These are phyloP conservation scores for Diogma glabrata DNA, from an alignment of 2,888 invertebrate genomes.

Conservation along the genomic window DNA sequence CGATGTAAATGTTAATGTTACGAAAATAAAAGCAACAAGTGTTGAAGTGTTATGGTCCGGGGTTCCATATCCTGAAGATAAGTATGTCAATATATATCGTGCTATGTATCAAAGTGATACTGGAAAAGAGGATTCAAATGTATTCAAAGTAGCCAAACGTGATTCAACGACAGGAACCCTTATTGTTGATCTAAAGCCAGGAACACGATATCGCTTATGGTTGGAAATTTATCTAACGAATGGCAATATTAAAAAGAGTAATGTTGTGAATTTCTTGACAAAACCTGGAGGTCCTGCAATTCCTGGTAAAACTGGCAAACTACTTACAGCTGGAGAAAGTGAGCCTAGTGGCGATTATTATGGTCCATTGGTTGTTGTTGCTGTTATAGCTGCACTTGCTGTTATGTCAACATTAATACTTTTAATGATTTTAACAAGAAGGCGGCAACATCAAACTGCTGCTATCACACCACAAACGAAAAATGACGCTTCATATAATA, in stretches of 20 bases:
- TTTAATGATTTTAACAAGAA: slow-evolving; percentile 64
- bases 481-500: slow-evolving; percentile 81
- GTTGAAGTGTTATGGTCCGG: slow-evolving; percentile 74
- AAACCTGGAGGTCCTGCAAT: slow-evolving; percentile 53
- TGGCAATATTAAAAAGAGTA: slow-evolving; percentile 80
- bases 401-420: slow-evolving; percentile 71
- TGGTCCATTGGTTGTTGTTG: slow-evolving; percentile 76
- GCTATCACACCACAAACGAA: slow-evolving; percentile 72
- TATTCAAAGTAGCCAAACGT: slow-evolving; percentile 62
- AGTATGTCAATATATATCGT: slow-evolving; percentile 79
- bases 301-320: slow-evolving; percentile 36
- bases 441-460: slow-evolving; percentile 57
- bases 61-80: slow-evolving; percentile 78
- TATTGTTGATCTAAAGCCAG: slow-evolving; percentile 59
- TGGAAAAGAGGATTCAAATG: slow-evolving; percentile 56
- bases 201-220: slow-evolving; percentile 76
- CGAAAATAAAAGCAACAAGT: slow-evolving; percentile 61
- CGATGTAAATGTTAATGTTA: slow-evolving; percentile 63
- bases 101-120: slow-evolving; percentile 70
- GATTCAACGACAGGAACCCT: slow-evolving; percentile 55
- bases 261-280: slow-evolving; percentile 77
- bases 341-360: slow-evolving; percentile 60
- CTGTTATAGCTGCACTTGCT: slow-evolving; percentile 74
- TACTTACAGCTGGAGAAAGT: slow-evolving; percentile 34
- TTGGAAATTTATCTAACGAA: slow-evolving; percentile 81